Conservation (phyloP, 2,888 invertebrate genomes). For the Beris morrisii region DNA sequence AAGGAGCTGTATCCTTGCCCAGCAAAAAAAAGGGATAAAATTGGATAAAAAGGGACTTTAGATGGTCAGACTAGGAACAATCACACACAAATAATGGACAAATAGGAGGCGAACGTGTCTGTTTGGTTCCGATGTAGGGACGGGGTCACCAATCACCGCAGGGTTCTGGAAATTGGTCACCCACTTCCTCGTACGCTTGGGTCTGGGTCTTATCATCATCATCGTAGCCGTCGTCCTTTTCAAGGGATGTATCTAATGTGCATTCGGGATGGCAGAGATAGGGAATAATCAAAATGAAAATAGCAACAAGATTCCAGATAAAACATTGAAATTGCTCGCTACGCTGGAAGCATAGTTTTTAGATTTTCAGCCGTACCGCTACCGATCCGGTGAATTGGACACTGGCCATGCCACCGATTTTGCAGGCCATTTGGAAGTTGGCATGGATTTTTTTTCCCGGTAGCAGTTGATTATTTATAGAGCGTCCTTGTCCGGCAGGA, state of each 20-base stretch:
- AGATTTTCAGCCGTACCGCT: conserved; percentile 2
- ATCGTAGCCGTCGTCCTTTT: neutral
- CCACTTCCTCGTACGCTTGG: neutral
- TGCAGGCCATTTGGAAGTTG: neutral
- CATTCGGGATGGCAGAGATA: neutral
- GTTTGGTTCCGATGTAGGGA: neutral
- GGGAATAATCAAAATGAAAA: conserved; percentile 11
- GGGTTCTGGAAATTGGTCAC: neutral
- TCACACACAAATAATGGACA: conserved; percentile 22
- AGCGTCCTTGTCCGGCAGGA: conserved; percentile 5
- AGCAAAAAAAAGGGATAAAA: conserved; percentile 7
- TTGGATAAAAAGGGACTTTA: conserved; percentile 21
- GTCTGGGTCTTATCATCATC: neutral
- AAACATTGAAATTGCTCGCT: neutral
- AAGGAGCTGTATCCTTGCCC: conserved; percentile 4
- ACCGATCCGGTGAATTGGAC: conserved; percentile 17
- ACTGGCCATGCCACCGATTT: conserved; percentile 8
- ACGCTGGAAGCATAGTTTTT: neutral
- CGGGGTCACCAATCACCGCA: neutral
- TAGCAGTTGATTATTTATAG: conserved; percentile 29
- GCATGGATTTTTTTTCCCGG: neutral
- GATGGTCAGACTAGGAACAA: neutral
- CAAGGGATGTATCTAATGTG: neutral
- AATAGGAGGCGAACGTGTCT: conserved; percentile 14
- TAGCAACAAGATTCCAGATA: neutral